Evolutionary conservation across 2,113 vertebrate genomes (phyloP), one percentile per base, ranked within the genome.

Genomic region (Tonatia bakeri): DNA sequence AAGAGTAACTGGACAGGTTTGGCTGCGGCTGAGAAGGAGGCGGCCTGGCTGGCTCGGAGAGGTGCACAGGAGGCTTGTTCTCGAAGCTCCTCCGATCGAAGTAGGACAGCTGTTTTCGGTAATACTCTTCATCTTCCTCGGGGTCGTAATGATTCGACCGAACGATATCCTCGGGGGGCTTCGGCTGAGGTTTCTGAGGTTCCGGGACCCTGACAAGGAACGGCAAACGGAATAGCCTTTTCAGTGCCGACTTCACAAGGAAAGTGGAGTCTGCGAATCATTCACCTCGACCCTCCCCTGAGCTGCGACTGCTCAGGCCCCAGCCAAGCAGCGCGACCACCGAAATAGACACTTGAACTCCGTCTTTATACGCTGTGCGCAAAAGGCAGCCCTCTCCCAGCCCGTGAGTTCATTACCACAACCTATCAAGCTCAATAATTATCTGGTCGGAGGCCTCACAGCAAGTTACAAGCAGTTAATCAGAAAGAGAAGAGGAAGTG

Each of bases 41-140:
- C 12, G 99, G 98, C 97, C 99, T 99, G 87, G 98, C 87, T 69
- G 99, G 97, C 84, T 99, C 99, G 28, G 99, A 98, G 95, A 99
- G 99, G 80, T 99, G 99, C 0, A 98, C 92, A 76, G 99, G 97
- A 38, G 99, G 98, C 97, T 99, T 99, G 87, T 98, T 99, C 77
- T 99, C 99, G 65, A 99, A 99, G 97, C 98, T 99, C 83, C 99
- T 99, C 36, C 99, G 99, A 92, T 99, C 99, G 36, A 99, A 99
- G 98, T 99, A 99, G 0, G 99, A 99, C 94, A 99, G 98, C 98
- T 99, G 99, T 96, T 99, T 99, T 52, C 99, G 99, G 82, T 99
- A 99, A 92, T 99, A 99, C 59, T 99, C 99, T 95, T 99, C 99
- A 50, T 99, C 99, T 69, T 99, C 99, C 75, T 99, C 99, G 0